Conservation (phyloP, 2,113 vertebrate genomes). For the Chionomys nivalis region DNA sequence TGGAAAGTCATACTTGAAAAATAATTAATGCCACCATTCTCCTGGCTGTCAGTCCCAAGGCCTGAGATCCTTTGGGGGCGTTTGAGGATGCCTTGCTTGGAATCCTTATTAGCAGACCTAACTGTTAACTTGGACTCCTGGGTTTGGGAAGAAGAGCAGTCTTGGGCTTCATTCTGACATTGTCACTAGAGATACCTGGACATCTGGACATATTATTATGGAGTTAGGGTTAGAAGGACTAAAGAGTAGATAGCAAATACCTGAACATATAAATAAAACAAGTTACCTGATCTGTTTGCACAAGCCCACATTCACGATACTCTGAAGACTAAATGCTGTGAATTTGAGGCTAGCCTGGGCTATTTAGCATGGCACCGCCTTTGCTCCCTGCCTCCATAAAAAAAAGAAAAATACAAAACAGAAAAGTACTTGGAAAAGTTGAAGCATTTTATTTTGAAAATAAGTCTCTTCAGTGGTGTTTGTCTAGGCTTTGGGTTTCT, state of each 20-base stretch:
- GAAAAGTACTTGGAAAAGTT: background rate
- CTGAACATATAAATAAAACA: background rate
- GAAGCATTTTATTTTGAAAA: constrained; percentile 12
- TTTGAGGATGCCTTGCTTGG: background rate
- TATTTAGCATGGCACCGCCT: background rate
- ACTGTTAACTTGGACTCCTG: background rate
- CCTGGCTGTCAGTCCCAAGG: constrained; percentile 31
- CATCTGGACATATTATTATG: background rate
- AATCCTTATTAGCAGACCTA: background rate
- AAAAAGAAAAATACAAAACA: background rate
- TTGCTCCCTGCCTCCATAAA: background rate
- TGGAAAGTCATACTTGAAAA: constrained; percentile 48
- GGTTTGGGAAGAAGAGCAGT: background rate
- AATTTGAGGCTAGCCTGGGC: background rate
- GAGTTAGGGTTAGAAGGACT: background rate
- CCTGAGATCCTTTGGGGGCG: background rate
- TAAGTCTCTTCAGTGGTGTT: background rate
- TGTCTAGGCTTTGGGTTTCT: background rate
- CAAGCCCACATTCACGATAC: background rate
- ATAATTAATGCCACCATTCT: constrained; percentile 54
- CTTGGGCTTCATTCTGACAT: background rate
- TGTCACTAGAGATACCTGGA: background rate
- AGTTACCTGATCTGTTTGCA: too few relatives aligned
- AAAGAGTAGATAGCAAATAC: background rate
- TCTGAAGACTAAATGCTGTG: background rate